A percentile compares a stretch with the other conserved stretches of the same genome.
Conservation (phyloP, 1,140 invertebrate genomes). For the Conopomorpha cramerella region DNA sequence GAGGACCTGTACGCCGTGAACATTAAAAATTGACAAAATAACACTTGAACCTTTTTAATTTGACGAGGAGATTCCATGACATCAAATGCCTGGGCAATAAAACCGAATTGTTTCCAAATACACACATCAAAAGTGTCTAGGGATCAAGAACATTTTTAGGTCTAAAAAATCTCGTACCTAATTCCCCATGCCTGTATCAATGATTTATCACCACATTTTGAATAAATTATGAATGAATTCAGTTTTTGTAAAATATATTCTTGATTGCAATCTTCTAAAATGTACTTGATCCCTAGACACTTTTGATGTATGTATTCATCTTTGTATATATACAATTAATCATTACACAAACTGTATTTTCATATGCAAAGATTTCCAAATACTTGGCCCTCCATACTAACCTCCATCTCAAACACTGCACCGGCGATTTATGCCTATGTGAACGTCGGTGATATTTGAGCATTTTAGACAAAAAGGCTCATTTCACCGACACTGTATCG, state of each 20-base stretch:
- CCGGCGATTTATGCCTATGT: slow-evolving; percentile 50
- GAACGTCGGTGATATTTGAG: slow-evolving; percentile 57
- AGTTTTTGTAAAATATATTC: too few relatives aligned
- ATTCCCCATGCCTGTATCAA: too few relatives aligned
- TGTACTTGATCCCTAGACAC: too few relatives aligned
- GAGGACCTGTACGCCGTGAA: slow-evolving; percentile 57
- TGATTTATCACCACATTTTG: too few relatives aligned
- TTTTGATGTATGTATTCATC: not conserved
- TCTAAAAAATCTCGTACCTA: not conserved
- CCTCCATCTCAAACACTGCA: slow-evolving; percentile 57
- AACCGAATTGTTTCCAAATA: slow-evolving; percentile 6
- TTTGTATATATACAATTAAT: not conserved
- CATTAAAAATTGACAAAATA: too few relatives aligned
- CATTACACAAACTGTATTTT: not conserved
- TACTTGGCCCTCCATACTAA: slow-evolving; percentile 14
- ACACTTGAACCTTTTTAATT: too few relatives aligned
- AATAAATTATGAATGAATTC: too few relatives aligned
- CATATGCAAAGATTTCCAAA: not conserved
- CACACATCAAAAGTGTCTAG: too few relatives aligned
- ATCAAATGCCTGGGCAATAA: slow-evolving; percentile 6
- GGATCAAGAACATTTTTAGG: too few relatives aligned
- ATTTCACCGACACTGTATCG: slow-evolving; percentile 50
- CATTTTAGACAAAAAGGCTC: slow-evolving; percentile 55
- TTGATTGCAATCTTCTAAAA: too few relatives aligned
- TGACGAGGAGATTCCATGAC: too few relatives aligned